Conservation (phyloP, 2,113 vertebrate species). For the Aegypius monachus region DNA sequence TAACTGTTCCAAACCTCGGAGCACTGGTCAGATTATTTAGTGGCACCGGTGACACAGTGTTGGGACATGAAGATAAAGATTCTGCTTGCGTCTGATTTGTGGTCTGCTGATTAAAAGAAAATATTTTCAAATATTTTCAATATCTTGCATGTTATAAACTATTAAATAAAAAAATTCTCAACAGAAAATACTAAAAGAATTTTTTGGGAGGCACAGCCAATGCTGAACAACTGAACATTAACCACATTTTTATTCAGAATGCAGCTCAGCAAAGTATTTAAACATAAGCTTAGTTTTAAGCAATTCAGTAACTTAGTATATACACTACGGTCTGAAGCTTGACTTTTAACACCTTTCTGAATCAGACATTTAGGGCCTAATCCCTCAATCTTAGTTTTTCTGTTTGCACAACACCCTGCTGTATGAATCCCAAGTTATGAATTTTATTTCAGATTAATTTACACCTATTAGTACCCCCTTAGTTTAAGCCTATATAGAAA, state of each 20-base stretch:
- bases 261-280: not conserved
- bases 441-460: not conserved
- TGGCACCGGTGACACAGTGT: conserved; percentile 60
- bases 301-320: not conserved
- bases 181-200: not conserved
- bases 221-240: not conserved
- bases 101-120: conserved; percentile 66
- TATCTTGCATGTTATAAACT: not conserved
- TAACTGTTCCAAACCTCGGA: conserved; percentile 74
- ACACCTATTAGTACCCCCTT: not conserved
- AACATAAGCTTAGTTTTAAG: not conserved
- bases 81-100: conserved; percentile 72
- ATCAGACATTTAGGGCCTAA: not conserved
- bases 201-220: not conserved
- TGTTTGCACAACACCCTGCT: not conserved
- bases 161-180: not conserved
- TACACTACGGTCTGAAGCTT: not conserved
- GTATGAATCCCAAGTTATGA: not conserved
- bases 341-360: not conserved
- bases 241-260: not conserved
- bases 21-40: conserved; percentile 61
- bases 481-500: not conserved
- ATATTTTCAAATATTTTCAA: conserved; percentile 25
- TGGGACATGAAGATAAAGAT: conserved; percentile 71
- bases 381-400: not conserved